phyloP scores from a whole-genome alignment of 2,888 invertebrate genomes.

The Eustalomyia histrio region DNA sequence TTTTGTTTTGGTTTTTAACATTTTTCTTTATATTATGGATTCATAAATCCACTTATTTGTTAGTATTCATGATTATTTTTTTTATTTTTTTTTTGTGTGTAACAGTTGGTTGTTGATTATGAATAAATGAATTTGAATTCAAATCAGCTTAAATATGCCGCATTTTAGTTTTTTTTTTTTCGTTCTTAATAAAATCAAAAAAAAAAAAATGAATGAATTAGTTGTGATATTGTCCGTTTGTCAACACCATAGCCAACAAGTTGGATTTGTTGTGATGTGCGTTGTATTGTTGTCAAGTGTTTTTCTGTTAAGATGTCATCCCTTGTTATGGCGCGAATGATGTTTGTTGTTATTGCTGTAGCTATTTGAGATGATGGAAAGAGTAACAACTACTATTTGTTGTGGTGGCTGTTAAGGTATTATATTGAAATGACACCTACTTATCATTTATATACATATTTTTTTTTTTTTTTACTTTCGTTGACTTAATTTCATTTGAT shows the following conservation, averaged over 20 bases:
- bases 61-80: no score
- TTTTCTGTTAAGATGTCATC: conserved; percentile 49
- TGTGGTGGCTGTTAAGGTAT: neutral
- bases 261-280: neutral
- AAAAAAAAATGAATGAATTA: conserved; percentile 1
- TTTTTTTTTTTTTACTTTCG: neutral
- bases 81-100: no score
- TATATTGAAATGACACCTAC: conserved; percentile 43
- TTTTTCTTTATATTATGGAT: no score
- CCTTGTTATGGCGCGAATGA: conserved; percentile 24
- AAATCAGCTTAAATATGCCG: conserved; percentile 44
- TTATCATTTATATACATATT: conserved; percentile 17
- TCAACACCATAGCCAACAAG: neutral
- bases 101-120: neutral
- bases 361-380: neutral
- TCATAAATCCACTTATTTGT: no score
- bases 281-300: conserved; percentile 46
- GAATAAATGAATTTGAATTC: conserved; percentile 53
- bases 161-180: neutral
- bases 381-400: neutral
- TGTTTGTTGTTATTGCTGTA: conserved; percentile 11
- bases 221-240: conserved; percentile 17
- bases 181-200: neutral
- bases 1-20: no score
- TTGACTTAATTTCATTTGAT: conserved; percentile 51